phyloP scores from a whole-genome alignment of 2,797 vertebrate species.

The Ctenochaetus hawaiiensis region DNA sequence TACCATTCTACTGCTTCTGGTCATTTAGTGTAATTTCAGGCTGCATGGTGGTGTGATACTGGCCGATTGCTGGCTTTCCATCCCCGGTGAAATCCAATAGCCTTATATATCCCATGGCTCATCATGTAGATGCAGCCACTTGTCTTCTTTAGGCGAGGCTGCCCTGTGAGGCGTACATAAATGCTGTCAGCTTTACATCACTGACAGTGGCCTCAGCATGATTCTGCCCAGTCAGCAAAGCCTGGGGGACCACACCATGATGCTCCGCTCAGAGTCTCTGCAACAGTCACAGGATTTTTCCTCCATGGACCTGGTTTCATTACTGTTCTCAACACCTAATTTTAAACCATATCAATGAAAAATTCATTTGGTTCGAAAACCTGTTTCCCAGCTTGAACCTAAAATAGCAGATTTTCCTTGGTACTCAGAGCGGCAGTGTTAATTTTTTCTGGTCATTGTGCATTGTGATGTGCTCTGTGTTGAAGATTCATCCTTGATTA shows the following conservation, averaged over 20 bases:
- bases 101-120: slow-evolving; percentile 55
- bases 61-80: slow-evolving; percentile 35
- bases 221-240: slow-evolving; percentile 64
- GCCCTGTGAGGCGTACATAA: slow-evolving; percentile 53
- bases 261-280: slow-evolving; percentile 38
- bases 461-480: too few species aligned
- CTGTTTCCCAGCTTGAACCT: too few species aligned
- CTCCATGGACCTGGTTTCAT: too few species aligned
- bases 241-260: slow-evolving; percentile 22
- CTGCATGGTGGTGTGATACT: not conserved
- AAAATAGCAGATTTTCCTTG: too few species aligned
- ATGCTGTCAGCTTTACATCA: slow-evolving; percentile 66
- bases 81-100: slow-evolving; percentile 51
- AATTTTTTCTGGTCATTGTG: not conserved
- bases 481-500: not conserved
- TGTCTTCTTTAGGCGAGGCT: slow-evolving; percentile 43
- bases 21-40: slow-evolving; percentile 33
- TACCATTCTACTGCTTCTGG: slow-evolving; percentile 3
- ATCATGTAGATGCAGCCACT: slow-evolving; percentile 59
- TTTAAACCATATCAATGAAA: too few species aligned
- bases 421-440: not conserved
- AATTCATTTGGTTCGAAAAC: too few species aligned
- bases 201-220: slow-evolving; percentile 41
- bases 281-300: not conserved
- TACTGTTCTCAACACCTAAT: too few species aligned